Evolutionary conservation across 1,140 invertebrate species (phyloP).

Genomic region (Lethrus apterus): DNA sequence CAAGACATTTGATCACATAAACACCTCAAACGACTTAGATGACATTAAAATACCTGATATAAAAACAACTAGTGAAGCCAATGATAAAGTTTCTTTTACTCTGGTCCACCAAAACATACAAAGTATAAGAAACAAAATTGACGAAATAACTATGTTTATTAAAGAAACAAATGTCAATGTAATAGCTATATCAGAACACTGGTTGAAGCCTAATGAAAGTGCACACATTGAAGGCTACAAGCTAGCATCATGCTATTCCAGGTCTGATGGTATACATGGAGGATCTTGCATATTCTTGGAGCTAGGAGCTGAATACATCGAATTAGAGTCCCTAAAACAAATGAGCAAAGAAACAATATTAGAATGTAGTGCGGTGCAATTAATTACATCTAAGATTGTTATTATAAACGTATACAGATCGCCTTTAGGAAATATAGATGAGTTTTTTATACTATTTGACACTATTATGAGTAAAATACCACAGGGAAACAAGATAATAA

Average conservation of each 20-base stretch:
- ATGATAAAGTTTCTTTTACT: no score
- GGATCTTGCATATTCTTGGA: background rate
- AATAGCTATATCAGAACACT: background rate
- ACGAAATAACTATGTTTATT: no score
- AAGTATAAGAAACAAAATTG: no score
- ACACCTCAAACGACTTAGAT: no score
- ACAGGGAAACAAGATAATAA: no score
- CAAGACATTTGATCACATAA: no score
- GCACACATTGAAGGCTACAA: background rate
- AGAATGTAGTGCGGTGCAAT: background rate
- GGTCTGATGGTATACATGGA: background rate
- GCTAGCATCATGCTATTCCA: background rate
- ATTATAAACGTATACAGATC: background rate
- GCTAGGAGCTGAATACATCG: background rate
- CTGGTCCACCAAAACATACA: no score
- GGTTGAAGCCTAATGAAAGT: background rate
- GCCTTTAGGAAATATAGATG: background rate
- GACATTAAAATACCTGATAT: no score
- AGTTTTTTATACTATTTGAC: no score
- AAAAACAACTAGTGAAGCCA: no score
- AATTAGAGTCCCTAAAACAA: background rate
- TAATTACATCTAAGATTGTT: background rate
- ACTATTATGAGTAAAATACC: no score
- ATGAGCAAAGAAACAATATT: background rate
- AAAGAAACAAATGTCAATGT: no score